phyloP scores from a whole-genome alignment of 2,888 invertebrate species.

The Drosophila sordidapex region DNA sequence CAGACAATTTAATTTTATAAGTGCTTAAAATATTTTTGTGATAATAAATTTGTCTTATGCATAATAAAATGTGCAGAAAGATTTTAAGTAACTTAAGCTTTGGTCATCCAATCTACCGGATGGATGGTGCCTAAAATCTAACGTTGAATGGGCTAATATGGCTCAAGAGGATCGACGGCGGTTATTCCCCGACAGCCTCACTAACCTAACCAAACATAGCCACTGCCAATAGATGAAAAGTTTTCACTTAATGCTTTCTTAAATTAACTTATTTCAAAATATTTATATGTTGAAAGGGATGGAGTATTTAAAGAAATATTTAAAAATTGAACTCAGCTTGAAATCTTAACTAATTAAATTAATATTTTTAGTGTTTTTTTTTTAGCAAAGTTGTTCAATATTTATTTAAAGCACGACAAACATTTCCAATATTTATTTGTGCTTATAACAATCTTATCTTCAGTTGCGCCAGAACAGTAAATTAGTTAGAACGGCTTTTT shows the following conservation, averaged over 20 bases:
- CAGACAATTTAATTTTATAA: background rate
- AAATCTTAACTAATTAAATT: background rate
- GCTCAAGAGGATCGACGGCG: background rate
- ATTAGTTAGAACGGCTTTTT: background rate
- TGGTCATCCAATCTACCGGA: background rate
- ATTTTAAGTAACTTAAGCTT: background rate
- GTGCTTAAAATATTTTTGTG: background rate
- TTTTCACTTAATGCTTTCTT: background rate
- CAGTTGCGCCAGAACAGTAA: background rate
- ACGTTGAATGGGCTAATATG: background rate
- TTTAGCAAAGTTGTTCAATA: fast-evolving
- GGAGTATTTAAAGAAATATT: background rate
- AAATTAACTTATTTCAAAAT: background rate
- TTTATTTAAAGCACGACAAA: background rate
- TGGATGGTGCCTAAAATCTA: background rate
- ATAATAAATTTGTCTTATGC: background rate
- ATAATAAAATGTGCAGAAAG: background rate
- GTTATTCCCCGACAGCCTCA: background rate
- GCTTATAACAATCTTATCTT: background rate
- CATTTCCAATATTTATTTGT: background rate
- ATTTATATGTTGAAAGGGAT: background rate
- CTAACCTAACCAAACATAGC: background rate
- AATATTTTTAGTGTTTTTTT: fast-evolving
- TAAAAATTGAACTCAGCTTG: fast-evolving
- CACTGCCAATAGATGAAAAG: background rate